Percentiles rank a stretch among this genome's conserved stretches.
Conservation (phyloP, 2,888 invertebrate species). For the Brachypalpus laphriformis region DNA sequence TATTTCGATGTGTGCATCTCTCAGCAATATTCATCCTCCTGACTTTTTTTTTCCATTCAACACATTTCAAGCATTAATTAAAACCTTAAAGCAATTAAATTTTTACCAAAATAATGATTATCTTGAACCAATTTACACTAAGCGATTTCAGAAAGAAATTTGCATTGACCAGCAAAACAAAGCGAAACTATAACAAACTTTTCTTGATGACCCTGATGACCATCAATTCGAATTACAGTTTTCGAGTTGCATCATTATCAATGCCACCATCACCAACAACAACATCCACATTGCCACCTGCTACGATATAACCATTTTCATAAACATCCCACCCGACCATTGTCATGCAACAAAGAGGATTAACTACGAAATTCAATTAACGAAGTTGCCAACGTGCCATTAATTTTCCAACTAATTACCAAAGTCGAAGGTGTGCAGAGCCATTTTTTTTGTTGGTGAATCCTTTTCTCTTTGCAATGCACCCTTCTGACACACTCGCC, state of each 20-base stretch:
- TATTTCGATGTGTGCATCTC: no score
- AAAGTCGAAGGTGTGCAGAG: slow-evolving; percentile 69
- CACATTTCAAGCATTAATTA: no score
- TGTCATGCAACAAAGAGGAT: slow-evolving; percentile 48
- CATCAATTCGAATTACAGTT: slow-evolving; percentile 46
- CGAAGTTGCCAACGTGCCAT: slow-evolving; percentile 68
- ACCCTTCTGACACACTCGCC: slow-evolving; percentile 33
- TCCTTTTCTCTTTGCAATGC: not conserved
- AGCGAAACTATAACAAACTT: slow-evolving; percentile 5
- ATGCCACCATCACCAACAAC: not conserved
- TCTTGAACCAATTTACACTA: not conserved
- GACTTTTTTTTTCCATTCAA: no score
- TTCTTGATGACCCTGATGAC: slow-evolving; percentile 29
- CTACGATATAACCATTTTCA: slow-evolving; percentile 51
- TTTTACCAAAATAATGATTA: no score
- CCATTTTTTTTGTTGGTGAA: slow-evolving; percentile 28
- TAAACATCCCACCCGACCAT: slow-evolving; percentile 42
- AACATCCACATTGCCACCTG: slow-evolving; percentile 1
- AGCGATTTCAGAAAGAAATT: not conserved
- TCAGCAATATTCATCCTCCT: no score
- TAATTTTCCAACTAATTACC: slow-evolving; percentile 71
- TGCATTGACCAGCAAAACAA: not conserved
- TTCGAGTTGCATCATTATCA: slow-evolving; percentile 31
- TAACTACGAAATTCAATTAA: slow-evolving; percentile 69
- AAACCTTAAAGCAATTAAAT: no score